phyloP scores from a whole-genome alignment of 2,797 vertebrate genomes.

The Nasua narica region DNA sequence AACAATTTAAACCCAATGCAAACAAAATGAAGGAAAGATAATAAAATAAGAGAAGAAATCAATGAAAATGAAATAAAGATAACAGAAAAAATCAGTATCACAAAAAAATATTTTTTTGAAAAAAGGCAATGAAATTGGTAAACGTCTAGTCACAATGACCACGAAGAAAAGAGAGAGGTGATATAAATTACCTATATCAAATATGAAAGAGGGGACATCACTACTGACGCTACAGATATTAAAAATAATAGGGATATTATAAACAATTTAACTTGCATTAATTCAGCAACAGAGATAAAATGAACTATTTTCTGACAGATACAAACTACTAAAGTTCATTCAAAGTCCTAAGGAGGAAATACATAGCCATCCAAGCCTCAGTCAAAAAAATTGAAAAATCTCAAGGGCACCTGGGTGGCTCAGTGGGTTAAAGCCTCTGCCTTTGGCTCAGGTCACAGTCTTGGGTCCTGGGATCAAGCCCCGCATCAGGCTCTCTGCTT shows the following conservation, averaged over 20 bases:
- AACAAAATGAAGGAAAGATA: constrained; percentile 27
- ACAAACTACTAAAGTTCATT: neutral
- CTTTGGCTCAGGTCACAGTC: too few species aligned
- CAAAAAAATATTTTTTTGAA: neutral
- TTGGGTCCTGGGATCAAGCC: too few species aligned
- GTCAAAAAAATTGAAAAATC: too few species aligned
- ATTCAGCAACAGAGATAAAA: neutral
- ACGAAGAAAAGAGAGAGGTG: neutral
- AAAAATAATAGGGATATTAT: neutral
- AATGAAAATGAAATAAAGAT: constrained; percentile 21
- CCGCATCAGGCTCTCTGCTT: too few species aligned
- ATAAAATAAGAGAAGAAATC: neutral
- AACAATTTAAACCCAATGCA: neutral
- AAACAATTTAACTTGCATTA: neutral
- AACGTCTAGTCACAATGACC: neutral
- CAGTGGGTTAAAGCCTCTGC: too few species aligned
- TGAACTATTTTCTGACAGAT: neutral
- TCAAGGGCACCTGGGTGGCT: too few species aligned
- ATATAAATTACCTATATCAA: neutral
- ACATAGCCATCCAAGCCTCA: too few species aligned
- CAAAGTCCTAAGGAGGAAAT: too few species aligned
- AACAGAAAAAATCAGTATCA: neutral
- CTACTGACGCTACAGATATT: neutral
- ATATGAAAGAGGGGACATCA: neutral
- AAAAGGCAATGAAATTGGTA: neutral